Base-by-base conservation (phyloP, 1,140 invertebrate species). In the Protaetia brevitarsis region DNA sequence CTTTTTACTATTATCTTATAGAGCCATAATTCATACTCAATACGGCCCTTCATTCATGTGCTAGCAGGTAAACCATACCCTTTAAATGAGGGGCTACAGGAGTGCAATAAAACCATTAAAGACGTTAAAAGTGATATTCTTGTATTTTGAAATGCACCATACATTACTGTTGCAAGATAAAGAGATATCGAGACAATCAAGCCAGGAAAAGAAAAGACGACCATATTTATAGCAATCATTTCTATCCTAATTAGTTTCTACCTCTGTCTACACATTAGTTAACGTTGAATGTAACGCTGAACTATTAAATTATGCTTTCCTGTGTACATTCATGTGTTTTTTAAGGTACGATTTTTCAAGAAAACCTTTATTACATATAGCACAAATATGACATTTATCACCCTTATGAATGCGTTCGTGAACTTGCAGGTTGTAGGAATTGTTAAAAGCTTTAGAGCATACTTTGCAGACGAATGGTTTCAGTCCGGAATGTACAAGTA, bases 391-490 rank as follows among this genome's bases (percentile, higher is more conserved):
- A 56, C 69, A 70, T 58, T 63, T 63, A 65, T 72, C 66, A 3
- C 71, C 71, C 41, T 68, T 67, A 60, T 72, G 71, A 34, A 70
- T 72, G 26, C 71, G 63, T 61, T 72, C 71, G 36, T 72, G 71
- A 8, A 72, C 71, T 68, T 72, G 71, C 30, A 72, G 63, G 58
- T 72, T 72, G 29, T 72, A 72, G 13, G 64, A 63, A 65, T 70
- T 70, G 65, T 72, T 72, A 34, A 72, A 72, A 30, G 69, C 64
- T 69, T 89, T 89, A 0, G 81, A 81, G 72, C 89, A 90, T 0
- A 86, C 71, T 34, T 83, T 79, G 70, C 91, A 93, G 7, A 80
- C 76, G 63, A 87, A 85, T 0, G 84, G 86, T n/a, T 88, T 84
- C 62, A 86, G 80, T 21, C 83, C 82, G n/a, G 83, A 82, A 64